Conservation (phyloP, 2,113 vertebrate species). For the Conger conger region DNA sequence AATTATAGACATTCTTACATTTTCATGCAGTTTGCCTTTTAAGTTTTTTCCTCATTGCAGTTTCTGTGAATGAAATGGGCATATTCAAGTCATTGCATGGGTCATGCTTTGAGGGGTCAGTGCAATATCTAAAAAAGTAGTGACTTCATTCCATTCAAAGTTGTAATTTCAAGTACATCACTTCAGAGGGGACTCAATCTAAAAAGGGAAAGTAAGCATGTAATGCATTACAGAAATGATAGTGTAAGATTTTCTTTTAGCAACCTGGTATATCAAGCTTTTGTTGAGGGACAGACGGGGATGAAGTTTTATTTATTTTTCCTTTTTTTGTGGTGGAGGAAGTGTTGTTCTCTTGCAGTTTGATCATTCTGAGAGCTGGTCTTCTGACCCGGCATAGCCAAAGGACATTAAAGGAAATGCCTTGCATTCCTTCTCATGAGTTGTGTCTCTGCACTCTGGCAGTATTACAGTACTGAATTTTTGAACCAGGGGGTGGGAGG, state of each 20-base stretch:
- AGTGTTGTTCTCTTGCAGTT: constrained; percentile 19
- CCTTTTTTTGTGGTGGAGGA: neutral
- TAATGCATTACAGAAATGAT: neutral
- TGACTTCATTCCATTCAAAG: neutral
- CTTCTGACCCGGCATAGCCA: constrained; percentile 64
- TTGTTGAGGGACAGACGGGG: neutral
- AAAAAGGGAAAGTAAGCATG: neutral
- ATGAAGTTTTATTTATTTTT: neutral
- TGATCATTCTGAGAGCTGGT: constrained; percentile 42
- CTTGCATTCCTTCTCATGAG: constrained; percentile 71
- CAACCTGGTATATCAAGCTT: neutral
- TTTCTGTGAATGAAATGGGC: neutral
- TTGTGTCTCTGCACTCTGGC: constrained; percentile 72
- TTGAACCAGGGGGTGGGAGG: constrained; percentile 40
- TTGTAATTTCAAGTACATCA: neutral
- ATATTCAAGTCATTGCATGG: neutral
- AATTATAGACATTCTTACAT: neutral
- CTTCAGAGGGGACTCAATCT: neutral
- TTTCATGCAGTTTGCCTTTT: neutral
- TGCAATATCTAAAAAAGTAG: neutral
- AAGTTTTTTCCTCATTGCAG: neutral
- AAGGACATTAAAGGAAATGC: constrained; percentile 74
- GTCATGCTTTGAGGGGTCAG: neutral
- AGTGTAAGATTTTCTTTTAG: neutral
- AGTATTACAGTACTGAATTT: constrained; percentile 47